Evolutionary conservation across 2,888 invertebrate species (phyloP).

Genomic region (Leptinotarsa rubiginosa): DNA sequence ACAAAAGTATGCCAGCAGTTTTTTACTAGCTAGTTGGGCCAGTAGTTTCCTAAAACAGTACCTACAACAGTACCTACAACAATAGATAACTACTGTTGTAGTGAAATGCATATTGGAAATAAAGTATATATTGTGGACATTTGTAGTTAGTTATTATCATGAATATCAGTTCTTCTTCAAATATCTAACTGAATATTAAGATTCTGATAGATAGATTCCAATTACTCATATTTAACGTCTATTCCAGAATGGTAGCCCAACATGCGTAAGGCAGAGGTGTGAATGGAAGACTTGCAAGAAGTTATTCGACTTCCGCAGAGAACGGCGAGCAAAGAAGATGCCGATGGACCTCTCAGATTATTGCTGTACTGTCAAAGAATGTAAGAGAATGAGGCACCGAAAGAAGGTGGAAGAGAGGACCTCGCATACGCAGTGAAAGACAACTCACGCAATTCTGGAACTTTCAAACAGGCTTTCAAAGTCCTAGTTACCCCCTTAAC

Average conservation of each 20-base stretch:
- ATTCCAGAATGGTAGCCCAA: conserved; percentile 82
- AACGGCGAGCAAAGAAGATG: conserved; percentile 61
- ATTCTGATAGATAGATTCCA: background rate
- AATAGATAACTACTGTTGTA: too few relatives aligned
- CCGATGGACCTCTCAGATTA: conserved; percentile 65
- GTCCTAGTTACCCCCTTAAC: conserved; percentile 68
- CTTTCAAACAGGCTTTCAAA: conserved; percentile 44
- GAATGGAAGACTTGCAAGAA: conserved; percentile 77
- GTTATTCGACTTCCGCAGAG: conserved; percentile 61
- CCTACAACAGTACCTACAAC: too few relatives aligned
- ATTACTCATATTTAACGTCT: conserved; percentile 33
- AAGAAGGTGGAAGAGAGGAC: conserved; percentile 47
- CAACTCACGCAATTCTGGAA: conserved; percentile 26
- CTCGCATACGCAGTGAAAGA: conserved; percentile 34
- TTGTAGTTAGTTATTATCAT: too few relatives aligned
- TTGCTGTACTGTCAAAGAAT: conserved; percentile 62
- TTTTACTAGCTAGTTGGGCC: too few relatives aligned
- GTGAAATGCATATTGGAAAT: too few relatives aligned
- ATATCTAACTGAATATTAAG: too few relatives aligned
- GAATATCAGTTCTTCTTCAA: too few relatives aligned
- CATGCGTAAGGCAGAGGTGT: conserved; percentile 85
- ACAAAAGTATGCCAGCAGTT: too few relatives aligned
- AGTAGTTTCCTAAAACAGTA: too few relatives aligned
- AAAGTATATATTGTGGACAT: too few relatives aligned
- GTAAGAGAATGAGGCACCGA: conserved; percentile 54